Conservation (phyloP, 1,140 invertebrate species). For the Lordiphosa stackelbergi region DNA sequence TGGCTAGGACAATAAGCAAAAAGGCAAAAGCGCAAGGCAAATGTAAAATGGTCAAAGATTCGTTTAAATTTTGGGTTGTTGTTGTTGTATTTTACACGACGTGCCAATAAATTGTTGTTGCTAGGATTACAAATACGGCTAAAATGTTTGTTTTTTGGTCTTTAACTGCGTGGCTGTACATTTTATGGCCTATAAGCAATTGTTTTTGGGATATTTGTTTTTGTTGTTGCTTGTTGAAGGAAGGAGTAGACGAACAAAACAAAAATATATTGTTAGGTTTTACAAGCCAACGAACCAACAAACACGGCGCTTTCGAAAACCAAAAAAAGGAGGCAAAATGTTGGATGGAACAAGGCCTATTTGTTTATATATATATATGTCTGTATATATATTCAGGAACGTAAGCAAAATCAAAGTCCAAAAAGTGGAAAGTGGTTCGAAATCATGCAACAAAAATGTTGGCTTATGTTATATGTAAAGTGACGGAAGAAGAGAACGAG, state of each 20-base stretch:
- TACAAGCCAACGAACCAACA: constrained; percentile 28
- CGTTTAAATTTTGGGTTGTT: constrained; percentile 21
- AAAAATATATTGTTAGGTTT: constrained; percentile 28
- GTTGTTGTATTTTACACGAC: constrained; percentile 39
- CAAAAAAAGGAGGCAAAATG: constrained; percentile 22
- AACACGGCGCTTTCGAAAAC: constrained; percentile 32
- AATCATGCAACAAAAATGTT: constrained; percentile 42
- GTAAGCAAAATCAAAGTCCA: constrained; percentile 1
- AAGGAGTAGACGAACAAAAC: constrained; percentile 11
- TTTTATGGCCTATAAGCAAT: constrained; percentile 31
- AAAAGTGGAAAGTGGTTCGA: constrained; percentile 18
- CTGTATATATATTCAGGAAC: constrained; percentile 2
- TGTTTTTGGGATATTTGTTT: constrained; percentile 15
- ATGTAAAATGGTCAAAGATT: constrained; percentile 1
- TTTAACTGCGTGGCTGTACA: constrained; percentile 52
- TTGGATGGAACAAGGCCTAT: not conserved
- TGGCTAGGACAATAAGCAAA: constrained; percentile 39
- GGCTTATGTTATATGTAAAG: constrained; percentile 20
- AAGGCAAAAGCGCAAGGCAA: constrained; percentile 40
- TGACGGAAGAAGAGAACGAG: constrained; percentile 2
- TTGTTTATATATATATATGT: constrained; percentile 3
- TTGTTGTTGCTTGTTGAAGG: constrained; percentile 21
- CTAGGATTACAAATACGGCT: constrained; percentile 44
- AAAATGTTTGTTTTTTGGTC: constrained; percentile 21
- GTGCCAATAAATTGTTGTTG: constrained; percentile 53